A percentile compares a stretch with the other conserved stretches of the same genome.
These are phyloP conservation scores for Petrolisthes manimaculis DNA, from an alignment of 2,888 invertebrate species.

Conservation along the genomic window DNA sequence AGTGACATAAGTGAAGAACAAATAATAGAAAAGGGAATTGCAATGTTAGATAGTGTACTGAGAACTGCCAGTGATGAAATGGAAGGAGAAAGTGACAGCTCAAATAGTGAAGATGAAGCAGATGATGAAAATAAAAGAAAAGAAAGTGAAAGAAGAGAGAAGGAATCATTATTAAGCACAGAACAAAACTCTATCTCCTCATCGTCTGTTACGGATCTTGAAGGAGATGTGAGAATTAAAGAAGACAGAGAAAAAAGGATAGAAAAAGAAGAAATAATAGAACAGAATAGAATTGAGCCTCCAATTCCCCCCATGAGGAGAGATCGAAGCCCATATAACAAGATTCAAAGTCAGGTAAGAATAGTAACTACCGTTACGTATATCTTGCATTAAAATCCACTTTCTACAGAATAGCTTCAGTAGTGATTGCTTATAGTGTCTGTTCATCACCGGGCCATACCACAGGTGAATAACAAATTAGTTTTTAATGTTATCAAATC, in stretches of 20 bases:
- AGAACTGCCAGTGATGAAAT: background rate
- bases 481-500: too few species aligned
- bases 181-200: slow-evolving; percentile 17
- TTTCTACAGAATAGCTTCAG: too few species aligned
- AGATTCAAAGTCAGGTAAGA: too few species aligned
- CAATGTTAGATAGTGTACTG: background rate
- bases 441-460: too few species aligned
- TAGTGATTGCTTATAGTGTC: too few species aligned
- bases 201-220: slow-evolving; percentile 28
- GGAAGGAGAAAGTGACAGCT: background rate
- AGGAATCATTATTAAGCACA: background rate
- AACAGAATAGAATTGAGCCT: background rate
- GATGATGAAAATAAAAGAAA: background rate
- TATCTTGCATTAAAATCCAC: too few species aligned
- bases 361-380: too few species aligned
- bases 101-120: background rate
- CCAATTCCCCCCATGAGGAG: background rate
- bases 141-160: background rate
- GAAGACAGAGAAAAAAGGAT: background rate
- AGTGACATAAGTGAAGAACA: background rate
- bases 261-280: background rate
- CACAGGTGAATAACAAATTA: too few species aligned
- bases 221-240: slow-evolving; percentile 20
- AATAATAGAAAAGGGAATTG: background rate
- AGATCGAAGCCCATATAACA: too few species aligned